Evolutionary conservation across 2,888 invertebrate genomes (phyloP).

Genomic region (Ferrisia virgata): DNA sequence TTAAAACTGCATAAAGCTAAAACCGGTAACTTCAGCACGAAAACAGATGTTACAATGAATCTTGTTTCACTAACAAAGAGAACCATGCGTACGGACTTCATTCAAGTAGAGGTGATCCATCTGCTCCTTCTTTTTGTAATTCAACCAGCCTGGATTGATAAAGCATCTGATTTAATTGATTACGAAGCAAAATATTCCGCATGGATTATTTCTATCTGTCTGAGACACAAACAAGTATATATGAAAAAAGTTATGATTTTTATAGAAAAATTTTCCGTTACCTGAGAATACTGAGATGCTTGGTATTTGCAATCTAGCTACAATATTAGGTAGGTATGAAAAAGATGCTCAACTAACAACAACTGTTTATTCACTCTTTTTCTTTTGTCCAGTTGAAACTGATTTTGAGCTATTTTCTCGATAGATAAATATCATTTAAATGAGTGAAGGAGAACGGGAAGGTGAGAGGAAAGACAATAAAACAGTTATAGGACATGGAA

Average conservation of each 20-base stretch:
- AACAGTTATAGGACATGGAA: too few relatives aligned
- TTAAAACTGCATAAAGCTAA: background rate
- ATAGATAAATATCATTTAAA: too few relatives aligned
- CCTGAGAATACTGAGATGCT: too few relatives aligned
- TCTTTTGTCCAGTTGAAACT: too few relatives aligned
- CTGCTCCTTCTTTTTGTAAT: slow-evolving; percentile 24
- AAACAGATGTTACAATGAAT: slow-evolving; percentile 26
- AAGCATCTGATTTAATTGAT: slow-evolving; percentile 30
- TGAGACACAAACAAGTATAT: background rate
- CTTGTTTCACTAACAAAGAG: slow-evolving; percentile 23
- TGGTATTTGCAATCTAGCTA: too few relatives aligned
- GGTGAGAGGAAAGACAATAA: too few relatives aligned
- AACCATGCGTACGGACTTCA: slow-evolving; percentile 9
- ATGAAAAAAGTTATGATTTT: background rate
- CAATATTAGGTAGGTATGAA: too few relatives aligned
- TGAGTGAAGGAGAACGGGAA: too few relatives aligned
- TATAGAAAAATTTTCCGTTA: slow-evolving; percentile 14
- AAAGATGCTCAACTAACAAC: too few relatives aligned
- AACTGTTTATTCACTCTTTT: too few relatives aligned
- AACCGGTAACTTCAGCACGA: background rate
- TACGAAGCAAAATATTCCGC: slow-evolving; percentile 23
- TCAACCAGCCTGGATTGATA: slow-evolving; percentile 24
- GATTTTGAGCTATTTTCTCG: too few relatives aligned
- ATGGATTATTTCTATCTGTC: slow-evolving; percentile 1
- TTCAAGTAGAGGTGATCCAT: slow-evolving; percentile 4